A percentile compares a stretch with the other conserved stretches of the same genome.
phyloP scores from a whole-genome alignment of 1,140 invertebrate genomes.

The Camponotus pennsylvanicus region DNA sequence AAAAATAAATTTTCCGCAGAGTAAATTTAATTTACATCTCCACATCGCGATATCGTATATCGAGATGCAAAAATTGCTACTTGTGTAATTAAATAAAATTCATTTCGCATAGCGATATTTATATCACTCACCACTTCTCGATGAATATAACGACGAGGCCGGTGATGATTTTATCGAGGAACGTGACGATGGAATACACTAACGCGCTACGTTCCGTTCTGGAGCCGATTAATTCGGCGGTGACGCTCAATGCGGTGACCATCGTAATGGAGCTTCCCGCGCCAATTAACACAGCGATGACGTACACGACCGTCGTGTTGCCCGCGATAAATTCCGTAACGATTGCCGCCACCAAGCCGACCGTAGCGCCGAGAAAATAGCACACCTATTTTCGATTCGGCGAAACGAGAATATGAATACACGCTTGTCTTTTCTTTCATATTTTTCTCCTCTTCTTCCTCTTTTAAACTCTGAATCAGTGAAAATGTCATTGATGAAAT shows the following conservation, averaged over 20 bases:
- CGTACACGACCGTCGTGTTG: slow-evolving; percentile 78
- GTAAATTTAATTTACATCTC: not conserved
- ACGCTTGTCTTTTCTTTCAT: too few species aligned
- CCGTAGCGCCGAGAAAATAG: slow-evolving; percentile 81
- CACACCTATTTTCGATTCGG: slow-evolving; percentile 74
- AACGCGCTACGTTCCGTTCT: slow-evolving; percentile 96
- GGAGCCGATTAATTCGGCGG: slow-evolving; percentile 95
- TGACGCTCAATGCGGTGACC: slow-evolving; percentile 96
- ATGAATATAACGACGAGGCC: slow-evolving; percentile 95
- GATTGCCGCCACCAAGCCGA: slow-evolving; percentile 80
- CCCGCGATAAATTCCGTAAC: slow-evolving; percentile 79
- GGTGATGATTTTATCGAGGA: slow-evolving; percentile 97
- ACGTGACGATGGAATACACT: slow-evolving; percentile 97
- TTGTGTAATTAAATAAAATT: slow-evolving; percentile 1
- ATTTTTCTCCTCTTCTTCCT: not conserved
- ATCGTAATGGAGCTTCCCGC: slow-evolving; percentile 95
- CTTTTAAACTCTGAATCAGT: too few species aligned
- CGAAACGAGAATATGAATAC: not conserved
- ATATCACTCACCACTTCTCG: slow-evolving; percentile 90
- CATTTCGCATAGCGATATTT: too few species aligned
- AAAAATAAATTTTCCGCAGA: not conserved
- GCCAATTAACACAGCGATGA: slow-evolving; percentile 87
- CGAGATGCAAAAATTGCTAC: not conserved
- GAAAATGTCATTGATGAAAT: too few species aligned
- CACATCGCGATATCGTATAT: not conserved